These are phyloP conservation scores for Fundulus diaphanus DNA, from an alignment of 2,797 vertebrate species.

Conservation along the genomic window DNA sequence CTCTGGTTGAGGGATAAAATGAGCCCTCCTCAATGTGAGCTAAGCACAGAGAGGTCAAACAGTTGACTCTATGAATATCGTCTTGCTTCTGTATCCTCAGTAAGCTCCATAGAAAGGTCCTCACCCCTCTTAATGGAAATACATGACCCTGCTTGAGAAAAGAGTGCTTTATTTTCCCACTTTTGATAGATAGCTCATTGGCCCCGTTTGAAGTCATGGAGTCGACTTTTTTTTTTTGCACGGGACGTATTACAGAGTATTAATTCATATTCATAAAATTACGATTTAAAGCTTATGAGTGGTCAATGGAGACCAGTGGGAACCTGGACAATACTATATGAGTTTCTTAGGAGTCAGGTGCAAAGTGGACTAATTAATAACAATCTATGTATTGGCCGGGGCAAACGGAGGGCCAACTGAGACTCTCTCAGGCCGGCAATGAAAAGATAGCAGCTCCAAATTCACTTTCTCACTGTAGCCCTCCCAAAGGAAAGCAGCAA, in stretches of 20 bases:
- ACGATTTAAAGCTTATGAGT: slow-evolving; percentile 65
- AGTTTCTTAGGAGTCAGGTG: slow-evolving; percentile 77
- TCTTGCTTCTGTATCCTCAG: slow-evolving; percentile 55
- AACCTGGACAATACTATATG: slow-evolving; percentile 73
- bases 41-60: slow-evolving; percentile 67
- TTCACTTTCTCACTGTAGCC: slow-evolving; percentile 78
- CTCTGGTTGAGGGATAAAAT: slow-evolving; percentile 57
- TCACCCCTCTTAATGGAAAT: slow-evolving; percentile 70
- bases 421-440: slow-evolving; percentile 78
- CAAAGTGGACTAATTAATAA: slow-evolving; percentile 83
- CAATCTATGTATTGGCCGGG: slow-evolving; percentile 77
- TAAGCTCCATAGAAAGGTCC: slow-evolving; percentile 59
- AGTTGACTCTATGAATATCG: slow-evolving; percentile 54
- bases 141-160: slow-evolving; percentile 56
- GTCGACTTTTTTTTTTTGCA: slow-evolving; percentile 55
- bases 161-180: slow-evolving; percentile 38
- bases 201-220: slow-evolving; percentile 54
- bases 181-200: slow-evolving; percentile 62
- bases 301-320: slow-evolving; percentile 66
- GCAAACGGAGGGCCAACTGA: slow-evolving; percentile 71
- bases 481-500: slow-evolving; percentile 76
- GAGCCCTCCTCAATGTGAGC: slow-evolving; percentile 63
- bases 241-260: slow-evolving; percentile 64
- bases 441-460: slow-evolving; percentile 82
- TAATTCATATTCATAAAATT: slow-evolving; percentile 77